Conservation (phyloP, 1,140 invertebrate species). For the Cephus cinctus region DNA sequence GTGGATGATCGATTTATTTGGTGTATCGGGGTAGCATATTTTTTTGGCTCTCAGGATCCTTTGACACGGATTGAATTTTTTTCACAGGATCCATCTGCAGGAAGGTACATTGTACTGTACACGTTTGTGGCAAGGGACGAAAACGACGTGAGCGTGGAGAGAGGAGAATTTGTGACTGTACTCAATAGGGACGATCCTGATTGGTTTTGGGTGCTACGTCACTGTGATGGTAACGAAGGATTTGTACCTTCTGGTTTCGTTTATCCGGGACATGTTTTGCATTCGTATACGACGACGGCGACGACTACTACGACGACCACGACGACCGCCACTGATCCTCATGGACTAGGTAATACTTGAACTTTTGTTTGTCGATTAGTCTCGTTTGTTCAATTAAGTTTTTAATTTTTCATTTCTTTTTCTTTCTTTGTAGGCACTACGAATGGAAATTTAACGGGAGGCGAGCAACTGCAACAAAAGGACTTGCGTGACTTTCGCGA, state of each 20-base stretch:
- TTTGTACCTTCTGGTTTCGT: constrained; percentile 95
- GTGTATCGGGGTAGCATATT: neutral
- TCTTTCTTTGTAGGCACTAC: constrained; percentile 32
- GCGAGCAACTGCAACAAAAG: constrained; percentile 47
- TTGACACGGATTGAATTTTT: neutral
- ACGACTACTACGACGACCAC: constrained; percentile 42
- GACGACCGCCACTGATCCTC: constrained; percentile 36
- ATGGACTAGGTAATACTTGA: constrained; percentile 39
- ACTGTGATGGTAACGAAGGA: constrained; percentile 88
- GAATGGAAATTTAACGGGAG: constrained; percentile 33
- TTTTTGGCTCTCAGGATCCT: neutral
- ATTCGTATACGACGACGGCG: constrained; percentile 47
- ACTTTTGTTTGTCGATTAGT: neutral
- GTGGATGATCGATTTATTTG: neutral
- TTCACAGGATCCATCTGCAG: constrained; percentile 72
- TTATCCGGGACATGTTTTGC: constrained; percentile 69
- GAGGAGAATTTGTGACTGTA: constrained; percentile 92
- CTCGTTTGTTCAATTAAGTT: constrained; percentile 9
- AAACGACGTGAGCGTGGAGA: constrained; percentile 90
- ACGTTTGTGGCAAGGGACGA: constrained; percentile 91
- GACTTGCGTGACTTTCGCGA: constrained; percentile 50
- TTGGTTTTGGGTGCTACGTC: constrained; percentile 92
- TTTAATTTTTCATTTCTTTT: constrained; percentile 5
- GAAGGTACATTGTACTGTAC: constrained; percentile 88
- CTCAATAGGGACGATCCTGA: constrained; percentile 91